A percentile compares a stretch with the other conserved stretches of the same genome.
Conservation (phyloP, 2,888 invertebrate species). For the Yponomeuta cagnagella region DNA sequence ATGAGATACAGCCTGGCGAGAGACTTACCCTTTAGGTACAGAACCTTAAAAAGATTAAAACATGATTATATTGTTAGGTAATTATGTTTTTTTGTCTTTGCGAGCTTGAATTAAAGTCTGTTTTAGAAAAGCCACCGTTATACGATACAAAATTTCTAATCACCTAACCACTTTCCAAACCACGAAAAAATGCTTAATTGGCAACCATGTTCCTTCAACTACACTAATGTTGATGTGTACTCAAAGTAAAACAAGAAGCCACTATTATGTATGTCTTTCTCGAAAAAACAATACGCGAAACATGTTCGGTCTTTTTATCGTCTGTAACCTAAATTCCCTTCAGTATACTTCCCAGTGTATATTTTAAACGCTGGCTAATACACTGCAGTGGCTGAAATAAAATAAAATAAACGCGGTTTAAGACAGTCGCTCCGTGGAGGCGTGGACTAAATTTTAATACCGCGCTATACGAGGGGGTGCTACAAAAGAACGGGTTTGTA, state of each 20-base stretch:
- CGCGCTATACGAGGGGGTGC: neutral
- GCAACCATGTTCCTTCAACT: too few relatives aligned
- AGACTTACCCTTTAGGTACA: too few relatives aligned
- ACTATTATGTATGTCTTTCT: neutral
- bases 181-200: too few relatives aligned
- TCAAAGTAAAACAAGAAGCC: neutral
- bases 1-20: too few relatives aligned
- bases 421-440: conserved; percentile 10
- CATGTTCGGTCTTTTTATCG: neutral
- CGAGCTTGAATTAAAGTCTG: too few relatives aligned
- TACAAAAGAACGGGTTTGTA: neutral
- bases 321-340: neutral
- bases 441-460: conserved; percentile 10
- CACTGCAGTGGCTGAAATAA: neutral
- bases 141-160: too few relatives aligned
- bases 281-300: neutral
- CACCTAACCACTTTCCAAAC: too few relatives aligned
- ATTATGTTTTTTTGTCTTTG: too few relatives aligned
- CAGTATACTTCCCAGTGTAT: neutral
- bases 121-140: too few relatives aligned
- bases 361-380: neutral
- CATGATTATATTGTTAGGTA: too few relatives aligned
- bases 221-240: too few relatives aligned
- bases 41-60: too few relatives aligned
- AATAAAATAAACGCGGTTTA: conserved; percentile 5